Evolutionary conservation across 2,113 vertebrate species (phyloP).

Genomic region (Symphodus melops): DNA sequence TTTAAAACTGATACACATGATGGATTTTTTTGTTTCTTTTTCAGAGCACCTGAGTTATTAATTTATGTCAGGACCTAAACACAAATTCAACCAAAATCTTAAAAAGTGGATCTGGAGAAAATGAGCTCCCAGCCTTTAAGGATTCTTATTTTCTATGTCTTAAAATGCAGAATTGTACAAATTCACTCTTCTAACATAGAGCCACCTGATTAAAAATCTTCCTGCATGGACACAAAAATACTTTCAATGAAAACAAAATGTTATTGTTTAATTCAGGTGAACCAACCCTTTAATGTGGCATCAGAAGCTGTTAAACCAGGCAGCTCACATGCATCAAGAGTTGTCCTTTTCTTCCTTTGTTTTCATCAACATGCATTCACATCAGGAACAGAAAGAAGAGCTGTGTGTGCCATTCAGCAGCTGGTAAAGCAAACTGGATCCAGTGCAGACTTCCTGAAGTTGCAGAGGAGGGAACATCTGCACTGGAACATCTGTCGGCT

Average conservation of each 20-base stretch:
- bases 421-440: slow-evolving; percentile 56
- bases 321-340: slow-evolving; percentile 60
- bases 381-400: slow-evolving; percentile 38
- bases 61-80: no score
- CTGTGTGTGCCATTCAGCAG: slow-evolving; percentile 35
- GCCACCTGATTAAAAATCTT: no score
- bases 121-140: no score
- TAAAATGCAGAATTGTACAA: no score
- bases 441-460: slow-evolving; percentile 37
- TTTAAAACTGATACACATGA: no score
- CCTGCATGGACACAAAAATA: no score
- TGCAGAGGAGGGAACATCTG: slow-evolving; percentile 3
- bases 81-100: no score
- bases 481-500: slow-evolving; percentile 54
- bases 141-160: no score
- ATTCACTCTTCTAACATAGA: not conserved
- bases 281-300: slow-evolving; percentile 6
- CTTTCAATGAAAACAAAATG: not conserved
- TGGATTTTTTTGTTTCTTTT: no score
- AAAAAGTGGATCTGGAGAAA: no score
- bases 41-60: no score
- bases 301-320: slow-evolving; percentile 28
- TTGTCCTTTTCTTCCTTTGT: slow-evolving; percentile 2
- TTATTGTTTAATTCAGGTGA: slow-evolving; percentile 9
- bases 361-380: slow-evolving; percentile 59